Percentiles rank a stretch among this genome's conserved stretches.
Evolutionary conservation across 2,888 invertebrate genomes (phyloP).

Genomic region (Lissonota sp.): DNA sequence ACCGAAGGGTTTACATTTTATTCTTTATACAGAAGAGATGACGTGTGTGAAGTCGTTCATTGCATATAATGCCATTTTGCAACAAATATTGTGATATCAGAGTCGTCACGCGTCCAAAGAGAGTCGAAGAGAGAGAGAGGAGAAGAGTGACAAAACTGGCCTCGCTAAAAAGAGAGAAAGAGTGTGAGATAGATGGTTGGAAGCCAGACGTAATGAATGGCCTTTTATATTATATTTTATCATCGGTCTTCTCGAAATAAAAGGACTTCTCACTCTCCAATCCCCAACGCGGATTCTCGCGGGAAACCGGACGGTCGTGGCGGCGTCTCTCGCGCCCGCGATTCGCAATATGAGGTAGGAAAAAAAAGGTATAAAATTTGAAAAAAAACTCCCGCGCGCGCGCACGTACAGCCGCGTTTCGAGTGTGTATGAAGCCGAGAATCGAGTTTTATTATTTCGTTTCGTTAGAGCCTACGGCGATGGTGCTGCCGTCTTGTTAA

Average conservation of each 20-base stretch:
- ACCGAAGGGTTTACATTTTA: constrained; percentile 59
- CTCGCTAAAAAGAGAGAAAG: background rate
- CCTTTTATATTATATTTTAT: constrained; percentile 75
- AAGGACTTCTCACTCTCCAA: constrained; percentile 57
- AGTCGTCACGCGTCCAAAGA: constrained; percentile 56
- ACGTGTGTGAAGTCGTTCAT: background rate
- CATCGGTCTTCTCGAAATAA: constrained; percentile 69
- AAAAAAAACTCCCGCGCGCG: constrained; percentile 18
- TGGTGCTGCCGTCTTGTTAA: constrained; percentile 81
- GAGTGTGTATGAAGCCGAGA: constrained; percentile 56
- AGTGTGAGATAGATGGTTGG: constrained; percentile 35
- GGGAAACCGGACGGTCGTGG: constrained; percentile 34
- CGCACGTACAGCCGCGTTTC: constrained; percentile 7
- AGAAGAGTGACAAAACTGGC: background rate
- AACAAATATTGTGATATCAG: constrained; percentile 7
- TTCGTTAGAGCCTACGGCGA: constrained; percentile 64
- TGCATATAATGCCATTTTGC: constrained; percentile 2
- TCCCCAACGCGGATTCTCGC: constrained; percentile 10
- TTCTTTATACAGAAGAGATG: constrained; percentile 36
- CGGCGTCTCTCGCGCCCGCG: constrained; percentile 42
- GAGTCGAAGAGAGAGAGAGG: constrained; percentile 48
- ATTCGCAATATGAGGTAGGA: constrained; percentile 57
- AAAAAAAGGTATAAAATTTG: constrained; percentile 53
- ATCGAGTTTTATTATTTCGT: constrained; percentile 80
- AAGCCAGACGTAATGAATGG: constrained; percentile 72